phyloP scores from a whole-genome alignment of 2,888 invertebrate genomes.

The Mechanitis messenoides region DNA sequence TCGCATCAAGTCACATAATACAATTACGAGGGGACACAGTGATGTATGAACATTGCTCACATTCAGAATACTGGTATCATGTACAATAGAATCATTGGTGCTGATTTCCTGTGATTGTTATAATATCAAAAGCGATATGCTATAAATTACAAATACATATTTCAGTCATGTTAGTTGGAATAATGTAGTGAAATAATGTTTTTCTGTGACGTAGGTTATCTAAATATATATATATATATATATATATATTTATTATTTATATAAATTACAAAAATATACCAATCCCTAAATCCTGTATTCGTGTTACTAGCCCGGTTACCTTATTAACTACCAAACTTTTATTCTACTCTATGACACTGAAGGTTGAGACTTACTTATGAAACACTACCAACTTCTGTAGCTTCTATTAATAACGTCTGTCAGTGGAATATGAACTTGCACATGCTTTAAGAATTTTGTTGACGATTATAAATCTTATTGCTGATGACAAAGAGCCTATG shows the following conservation, averaged over 20 bases:
- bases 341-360: conserved; percentile 20
- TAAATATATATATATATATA: too few relatives aligned
- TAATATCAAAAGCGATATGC: too few relatives aligned
- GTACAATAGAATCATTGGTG: background rate
- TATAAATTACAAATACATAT: too few relatives aligned
- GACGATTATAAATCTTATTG: background rate
- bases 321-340: conserved; percentile 17
- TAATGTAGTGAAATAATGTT: too few relatives aligned
- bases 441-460: conserved; percentile 10
- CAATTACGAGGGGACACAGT: background rate
- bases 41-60: conserved; percentile 1
- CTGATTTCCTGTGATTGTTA: too few relatives aligned
- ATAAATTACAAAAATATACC: too few relatives aligned
- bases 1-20: background rate
- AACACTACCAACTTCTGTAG: conserved; percentile 13
- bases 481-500: background rate
- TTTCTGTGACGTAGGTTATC: too few relatives aligned
- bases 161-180: too few relatives aligned
- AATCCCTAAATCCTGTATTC: too few relatives aligned
- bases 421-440: conserved; percentile 7
- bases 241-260: too few relatives aligned
- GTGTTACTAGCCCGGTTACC: too few relatives aligned
- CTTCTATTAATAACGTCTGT: conserved; percentile 20
- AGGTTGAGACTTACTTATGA: conserved; percentile 18
- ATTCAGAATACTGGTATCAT: background rate